phyloP scores from a whole-genome alignment of 1,140 invertebrate species.

The Trypoxylus dichotomus region DNA sequence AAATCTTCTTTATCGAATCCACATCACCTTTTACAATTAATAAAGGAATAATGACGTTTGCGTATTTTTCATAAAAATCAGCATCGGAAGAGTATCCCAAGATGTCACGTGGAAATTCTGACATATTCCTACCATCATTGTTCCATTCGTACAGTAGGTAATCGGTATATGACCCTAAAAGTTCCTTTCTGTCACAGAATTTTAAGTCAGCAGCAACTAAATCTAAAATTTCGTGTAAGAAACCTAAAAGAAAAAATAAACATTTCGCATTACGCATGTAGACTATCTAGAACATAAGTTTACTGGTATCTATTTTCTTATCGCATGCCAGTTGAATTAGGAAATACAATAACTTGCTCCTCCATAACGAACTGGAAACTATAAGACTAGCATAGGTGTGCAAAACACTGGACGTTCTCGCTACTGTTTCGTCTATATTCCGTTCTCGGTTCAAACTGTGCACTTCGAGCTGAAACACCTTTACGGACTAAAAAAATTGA shows the following conservation, averaged over 20 bases:
- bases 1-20: conserved; percentile 40
- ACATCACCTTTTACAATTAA: conserved; percentile 43
- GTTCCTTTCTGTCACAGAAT: conserved; percentile 36
- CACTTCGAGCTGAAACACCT: conserved; percentile 27
- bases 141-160: conserved; percentile 48
- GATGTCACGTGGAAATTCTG: conserved; percentile 39
- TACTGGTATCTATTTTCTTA: conserved; percentile 46
- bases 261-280: too few relatives aligned
- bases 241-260: conserved; percentile 26
- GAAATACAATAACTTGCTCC: conserved; percentile 50
- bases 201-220: conserved; percentile 39
- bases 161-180: conserved; percentile 54
- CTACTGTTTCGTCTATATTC: conserved; percentile 52
- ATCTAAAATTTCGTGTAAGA: conserved; percentile 47
- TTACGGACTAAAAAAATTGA: conserved; percentile 2
- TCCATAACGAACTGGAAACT: conserved; percentile 50
- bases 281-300: neutral
- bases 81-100: conserved; percentile 45
- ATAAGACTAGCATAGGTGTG: conserved; percentile 52
- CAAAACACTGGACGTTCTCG: conserved; percentile 50
- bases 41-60: conserved; percentile 50
- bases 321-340: conserved; percentile 51
- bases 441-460: conserved; percentile 32
- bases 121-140: conserved; percentile 26
- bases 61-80: conserved; percentile 54